A percentile compares a stretch with the other conserved stretches of the same genome.
These are phyloP conservation scores for Xylota sylvarum DNA, from an alignment of 2,888 invertebrate species.

Conservation along the genomic window DNA sequence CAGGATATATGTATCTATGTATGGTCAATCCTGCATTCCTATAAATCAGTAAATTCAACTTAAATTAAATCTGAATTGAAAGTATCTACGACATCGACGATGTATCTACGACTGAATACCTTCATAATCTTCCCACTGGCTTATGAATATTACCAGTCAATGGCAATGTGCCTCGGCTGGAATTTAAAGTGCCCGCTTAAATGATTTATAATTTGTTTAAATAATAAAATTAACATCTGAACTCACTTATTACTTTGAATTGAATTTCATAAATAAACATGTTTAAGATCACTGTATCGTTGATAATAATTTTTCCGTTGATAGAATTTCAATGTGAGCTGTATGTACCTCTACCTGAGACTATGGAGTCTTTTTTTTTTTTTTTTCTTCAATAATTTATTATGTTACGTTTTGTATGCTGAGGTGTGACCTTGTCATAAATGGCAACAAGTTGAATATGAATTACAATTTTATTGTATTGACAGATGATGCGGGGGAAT, in stretches of 20 bases:
- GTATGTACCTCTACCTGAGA: slow-evolving; percentile 7
- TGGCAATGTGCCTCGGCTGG: slow-evolving; percentile 46
- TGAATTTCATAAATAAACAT: slow-evolving; percentile 76
- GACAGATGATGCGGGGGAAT: slow-evolving; percentile 44
- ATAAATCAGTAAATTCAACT: too few species aligned
- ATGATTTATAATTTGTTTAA: slow-evolving; percentile 75
- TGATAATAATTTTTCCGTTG: slow-evolving; percentile 65
- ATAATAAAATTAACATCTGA: slow-evolving; percentile 76
- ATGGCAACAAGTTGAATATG: slow-evolving; percentile 69
- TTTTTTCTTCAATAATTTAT: slow-evolving; percentile 56
- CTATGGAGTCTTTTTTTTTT: slow-evolving; percentile 10
- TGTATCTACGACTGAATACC: neutral
- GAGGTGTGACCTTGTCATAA: slow-evolving; percentile 75
- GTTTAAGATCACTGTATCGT: slow-evolving; percentile 66
- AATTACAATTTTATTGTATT: slow-evolving; percentile 64
- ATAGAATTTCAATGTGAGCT: slow-evolving; percentile 62
- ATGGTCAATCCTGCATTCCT: too few species aligned
- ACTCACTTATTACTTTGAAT: slow-evolving; percentile 72
- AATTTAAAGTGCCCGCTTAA: slow-evolving; percentile 69
- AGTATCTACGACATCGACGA: too few species aligned
- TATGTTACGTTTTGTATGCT: slow-evolving; percentile 50
- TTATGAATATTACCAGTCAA: slow-evolving; percentile 36
- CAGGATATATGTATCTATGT: too few species aligned
- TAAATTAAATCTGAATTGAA: too few species aligned
- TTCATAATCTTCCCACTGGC: slow-evolving; percentile 13